Evolutionary conservation across 2,888 invertebrate genomes (phyloP).

Genomic region (Darwinula stevensoni): DNA sequence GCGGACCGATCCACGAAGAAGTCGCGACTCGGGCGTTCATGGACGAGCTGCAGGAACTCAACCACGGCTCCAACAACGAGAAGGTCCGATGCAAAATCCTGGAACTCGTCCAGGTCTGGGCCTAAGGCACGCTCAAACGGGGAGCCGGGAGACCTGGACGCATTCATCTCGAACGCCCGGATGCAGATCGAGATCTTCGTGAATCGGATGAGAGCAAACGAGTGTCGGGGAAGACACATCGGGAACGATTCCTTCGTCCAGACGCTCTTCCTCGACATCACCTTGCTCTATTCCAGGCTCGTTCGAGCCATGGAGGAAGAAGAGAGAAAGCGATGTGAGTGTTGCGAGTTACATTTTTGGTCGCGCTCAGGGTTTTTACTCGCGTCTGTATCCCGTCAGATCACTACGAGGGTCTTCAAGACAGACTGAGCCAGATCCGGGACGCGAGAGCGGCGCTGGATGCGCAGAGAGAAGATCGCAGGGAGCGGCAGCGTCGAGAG

Average conservation of each 20-base stretch:
- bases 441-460: slow-evolving; percentile 86
- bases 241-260: slow-evolving; percentile 92
- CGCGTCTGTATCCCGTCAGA: slow-evolving; percentile 14
- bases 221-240: slow-evolving; percentile 66
- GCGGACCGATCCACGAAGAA: too few species aligned
- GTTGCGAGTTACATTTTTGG: too few species aligned
- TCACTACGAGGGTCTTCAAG: slow-evolving; percentile 27
- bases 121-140: too few species aligned
- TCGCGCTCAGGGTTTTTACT: too few species aligned
- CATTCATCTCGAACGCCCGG: slow-evolving; percentile 53
- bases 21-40: too few species aligned
- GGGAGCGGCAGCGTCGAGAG: slow-evolving; percentile 49
- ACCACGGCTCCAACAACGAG: too few species aligned
- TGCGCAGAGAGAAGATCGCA: slow-evolving; percentile 73
- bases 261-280: slow-evolving; percentile 81
- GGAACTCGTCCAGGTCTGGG: slow-evolving; percentile 91
- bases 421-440: slow-evolving; percentile 58
- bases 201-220: slow-evolving; percentile 93
- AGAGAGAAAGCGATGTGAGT: too few species aligned
- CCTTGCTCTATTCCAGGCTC: slow-evolving; percentile 77
- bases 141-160: slow-evolving; percentile 63
- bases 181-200: slow-evolving; percentile 86
- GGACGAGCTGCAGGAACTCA: too few species aligned
- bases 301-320: slow-evolving; percentile 68
- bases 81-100: slow-evolving; percentile 36